Conservation (phyloP, 2,888 invertebrate genomes). For the Lasius fuliginosus region DNA sequence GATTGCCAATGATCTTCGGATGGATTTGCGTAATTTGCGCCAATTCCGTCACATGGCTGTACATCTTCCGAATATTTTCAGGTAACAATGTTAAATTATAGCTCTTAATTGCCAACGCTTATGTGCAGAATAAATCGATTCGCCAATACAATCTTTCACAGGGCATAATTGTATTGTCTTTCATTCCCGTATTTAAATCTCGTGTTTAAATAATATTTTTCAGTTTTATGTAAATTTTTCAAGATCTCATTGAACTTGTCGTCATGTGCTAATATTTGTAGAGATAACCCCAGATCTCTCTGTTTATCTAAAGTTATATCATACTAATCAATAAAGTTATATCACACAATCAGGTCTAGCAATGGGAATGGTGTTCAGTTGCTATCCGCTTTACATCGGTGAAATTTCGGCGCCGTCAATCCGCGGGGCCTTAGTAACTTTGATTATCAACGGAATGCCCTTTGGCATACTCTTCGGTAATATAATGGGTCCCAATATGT, state of each 20-base stretch:
- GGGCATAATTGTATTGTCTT: neutral
- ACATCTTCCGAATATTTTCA: constrained; percentile 63
- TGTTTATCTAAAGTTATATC: constrained; percentile 3
- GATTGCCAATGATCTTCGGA: constrained; percentile 66
- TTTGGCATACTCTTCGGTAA: constrained; percentile 80
- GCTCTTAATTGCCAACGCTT: neutral
- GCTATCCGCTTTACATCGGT: constrained; percentile 79
- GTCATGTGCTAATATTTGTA: neutral
- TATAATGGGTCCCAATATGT: constrained; percentile 78
- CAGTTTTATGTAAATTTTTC: neutral
- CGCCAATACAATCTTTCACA: neutral
- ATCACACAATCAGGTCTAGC: constrained; percentile 57
- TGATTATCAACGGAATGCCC: constrained; percentile 78
- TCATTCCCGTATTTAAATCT: neutral
- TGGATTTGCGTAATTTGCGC: constrained; percentile 73
- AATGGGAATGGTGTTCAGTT: constrained; percentile 75
- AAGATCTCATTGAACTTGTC: no score
- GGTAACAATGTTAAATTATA: constrained; percentile 62
- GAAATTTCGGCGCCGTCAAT: constrained; percentile 79
- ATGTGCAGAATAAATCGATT: neutral
- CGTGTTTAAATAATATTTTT: neutral
- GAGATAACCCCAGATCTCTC: neutral
- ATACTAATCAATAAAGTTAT: neutral
- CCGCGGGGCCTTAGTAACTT: constrained; percentile 76
- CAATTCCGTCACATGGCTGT: constrained; percentile 69